Conservation (phyloP, 2,888 invertebrate species). For the Lamproptera curius region DNA sequence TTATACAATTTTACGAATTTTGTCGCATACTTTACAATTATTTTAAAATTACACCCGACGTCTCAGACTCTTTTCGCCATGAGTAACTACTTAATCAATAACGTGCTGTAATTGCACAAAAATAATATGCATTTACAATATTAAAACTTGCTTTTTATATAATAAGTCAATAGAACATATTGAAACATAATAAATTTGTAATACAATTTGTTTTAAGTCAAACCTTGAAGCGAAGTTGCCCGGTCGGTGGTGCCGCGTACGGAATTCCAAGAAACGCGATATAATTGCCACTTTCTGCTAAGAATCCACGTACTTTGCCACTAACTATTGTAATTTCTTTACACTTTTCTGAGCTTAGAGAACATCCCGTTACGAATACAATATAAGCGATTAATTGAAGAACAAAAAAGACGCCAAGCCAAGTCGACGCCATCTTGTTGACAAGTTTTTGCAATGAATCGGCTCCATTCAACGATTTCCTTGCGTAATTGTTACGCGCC, state of each 20-base stretch:
- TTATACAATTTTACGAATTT: too few relatives aligned
- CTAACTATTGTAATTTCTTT: slow-evolving; percentile 25
- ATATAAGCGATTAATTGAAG: background rate
- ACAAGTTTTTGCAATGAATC: background rate
- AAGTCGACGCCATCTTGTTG: background rate
- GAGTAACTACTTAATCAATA: too few relatives aligned
- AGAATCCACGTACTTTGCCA: slow-evolving; percentile 32
- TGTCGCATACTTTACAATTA: too few relatives aligned
- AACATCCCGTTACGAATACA: background rate
- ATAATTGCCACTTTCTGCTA: slow-evolving; percentile 32
- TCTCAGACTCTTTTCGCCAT: too few relatives aligned
- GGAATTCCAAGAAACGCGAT: slow-evolving; percentile 39
- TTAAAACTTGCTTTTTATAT: too few relatives aligned
- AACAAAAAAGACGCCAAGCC: background rate
- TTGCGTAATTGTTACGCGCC: background rate
- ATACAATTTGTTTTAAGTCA: slow-evolving; percentile 5
- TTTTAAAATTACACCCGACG: too few relatives aligned
- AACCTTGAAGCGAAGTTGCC: slow-evolving; percentile 35
- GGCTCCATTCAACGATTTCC: background rate
- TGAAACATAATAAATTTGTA: too few relatives aligned
- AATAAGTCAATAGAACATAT: too few relatives aligned
- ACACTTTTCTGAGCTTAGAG: background rate
- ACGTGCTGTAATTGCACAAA: too few relatives aligned
- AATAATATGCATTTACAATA: too few relatives aligned
- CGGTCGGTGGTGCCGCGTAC: slow-evolving; percentile 36